These are phyloP conservation scores for Adelosebastes latens DNA, from an alignment of 2,797 vertebrate species.

Conservation along the genomic window DNA sequence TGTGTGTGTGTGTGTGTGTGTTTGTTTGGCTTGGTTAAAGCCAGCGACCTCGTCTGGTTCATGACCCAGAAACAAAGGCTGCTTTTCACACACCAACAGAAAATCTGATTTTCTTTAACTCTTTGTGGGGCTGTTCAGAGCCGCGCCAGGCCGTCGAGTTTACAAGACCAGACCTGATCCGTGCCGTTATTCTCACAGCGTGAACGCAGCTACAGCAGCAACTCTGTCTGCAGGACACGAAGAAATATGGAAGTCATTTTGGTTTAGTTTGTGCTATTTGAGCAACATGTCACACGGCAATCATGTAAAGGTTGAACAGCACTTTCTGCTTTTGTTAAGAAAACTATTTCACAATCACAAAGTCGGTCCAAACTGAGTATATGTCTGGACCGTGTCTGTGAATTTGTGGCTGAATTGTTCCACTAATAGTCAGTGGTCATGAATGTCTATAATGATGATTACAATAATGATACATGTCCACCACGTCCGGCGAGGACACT, in stretches of 20 bases:
- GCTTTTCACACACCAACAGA: slow-evolving; percentile 52
- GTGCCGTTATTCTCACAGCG: slow-evolving; percentile 19
- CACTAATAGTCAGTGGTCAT: too few species aligned
- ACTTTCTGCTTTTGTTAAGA: background rate
- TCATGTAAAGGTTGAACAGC: background rate
- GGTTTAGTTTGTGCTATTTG: background rate
- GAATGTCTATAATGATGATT: too few species aligned
- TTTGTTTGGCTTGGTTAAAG: slow-evolving; percentile 66
- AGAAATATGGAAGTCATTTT: slow-evolving; percentile 38
- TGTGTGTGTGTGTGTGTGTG: slow-evolving; percentile 14
- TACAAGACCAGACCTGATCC: slow-evolving; percentile 50
- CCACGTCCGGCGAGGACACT: background rate
- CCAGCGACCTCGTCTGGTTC: slow-evolving; percentile 66
- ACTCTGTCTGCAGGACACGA: background rate
- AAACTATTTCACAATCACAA: background rate
- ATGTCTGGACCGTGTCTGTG: background rate
- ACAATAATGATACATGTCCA: too few species aligned
- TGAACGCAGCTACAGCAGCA: slow-evolving; percentile 12
- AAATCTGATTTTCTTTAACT: background rate
- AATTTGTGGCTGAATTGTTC: background rate
- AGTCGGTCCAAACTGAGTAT: background rate
- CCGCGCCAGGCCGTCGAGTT: background rate
- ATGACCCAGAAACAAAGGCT: slow-evolving; percentile 69
- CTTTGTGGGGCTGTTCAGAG: slow-evolving; percentile 2
- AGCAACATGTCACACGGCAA: background rate